phyloP scores from a whole-genome alignment of 2,888 invertebrate species.

The Neoitamus cyanurus region DNA sequence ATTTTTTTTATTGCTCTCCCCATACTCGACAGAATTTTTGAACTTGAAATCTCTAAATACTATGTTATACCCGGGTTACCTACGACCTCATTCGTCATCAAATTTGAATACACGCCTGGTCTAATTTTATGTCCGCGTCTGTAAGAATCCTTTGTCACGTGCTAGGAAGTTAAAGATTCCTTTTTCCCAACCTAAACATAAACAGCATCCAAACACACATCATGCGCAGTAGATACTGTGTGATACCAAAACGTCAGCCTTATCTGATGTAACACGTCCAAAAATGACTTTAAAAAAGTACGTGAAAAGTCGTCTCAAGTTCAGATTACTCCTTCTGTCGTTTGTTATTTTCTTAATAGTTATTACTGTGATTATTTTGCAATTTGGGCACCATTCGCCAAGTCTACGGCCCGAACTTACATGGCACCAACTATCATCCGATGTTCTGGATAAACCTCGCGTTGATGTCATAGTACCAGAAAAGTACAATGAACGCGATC shows the following conservation, averaged over 20 bases:
- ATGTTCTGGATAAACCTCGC: conserved; percentile 53
- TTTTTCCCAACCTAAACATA: neutral
- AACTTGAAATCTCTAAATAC: too few relatives aligned
- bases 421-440: conserved; percentile 57
- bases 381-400: conserved; percentile 52
- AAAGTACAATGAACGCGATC: conserved; percentile 64
- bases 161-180: neutral
- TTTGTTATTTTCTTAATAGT: conserved; percentile 61
- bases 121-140: neutral
- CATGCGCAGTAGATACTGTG: neutral
- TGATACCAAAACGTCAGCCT: neutral
- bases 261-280: conserved; percentile 24
- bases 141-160: neutral
- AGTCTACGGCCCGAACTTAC: conserved; percentile 38
- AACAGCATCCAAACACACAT: neutral
- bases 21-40: too few relatives aligned
- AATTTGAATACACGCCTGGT: too few relatives aligned
- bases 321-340: conserved; percentile 61
- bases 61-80: too few relatives aligned
- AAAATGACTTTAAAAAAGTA: conserved; percentile 65
- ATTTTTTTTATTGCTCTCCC: too few relatives aligned
- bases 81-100: too few relatives aligned
- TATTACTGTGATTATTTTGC: conserved; percentile 61
- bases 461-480: conserved; percentile 61
- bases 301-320: conserved; percentile 64